Evolutionary conservation across 1,140 invertebrate genomes (phyloP).

Genomic region (Aphaenogaster ashmeadi): DNA sequence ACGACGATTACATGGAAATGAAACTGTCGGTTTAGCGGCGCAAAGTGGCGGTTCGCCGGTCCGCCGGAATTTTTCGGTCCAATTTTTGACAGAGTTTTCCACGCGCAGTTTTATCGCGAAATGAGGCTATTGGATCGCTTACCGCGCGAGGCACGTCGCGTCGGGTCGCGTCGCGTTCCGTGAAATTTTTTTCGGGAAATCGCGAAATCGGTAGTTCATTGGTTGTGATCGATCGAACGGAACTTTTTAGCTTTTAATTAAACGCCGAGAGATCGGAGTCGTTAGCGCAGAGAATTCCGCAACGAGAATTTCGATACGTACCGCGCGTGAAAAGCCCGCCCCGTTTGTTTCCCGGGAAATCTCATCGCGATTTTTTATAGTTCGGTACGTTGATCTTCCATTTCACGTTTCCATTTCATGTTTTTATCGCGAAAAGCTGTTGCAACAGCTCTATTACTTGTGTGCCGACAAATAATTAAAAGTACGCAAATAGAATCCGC

Average conservation of each 20-base stretch:
- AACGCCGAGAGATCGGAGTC: conserved; percentile 46
- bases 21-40: conserved; percentile 62
- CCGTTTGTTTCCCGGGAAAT: conserved; percentile 30
- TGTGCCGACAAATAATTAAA: conserved; percentile 35
- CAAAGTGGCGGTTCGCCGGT: conserved; percentile 52
- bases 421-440: conserved; percentile 44
- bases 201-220: conserved; percentile 55
- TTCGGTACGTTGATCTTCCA: conserved; percentile 42
- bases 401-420: conserved; percentile 36
- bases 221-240: conserved; percentile 57
- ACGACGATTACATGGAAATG: conserved; percentile 54
- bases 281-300: conserved; percentile 31
- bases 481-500: conserved; percentile 30
- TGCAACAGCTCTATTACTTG: conserved; percentile 48
- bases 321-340: conserved; percentile 33
- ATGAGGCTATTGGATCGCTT: conserved; percentile 59
- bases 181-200: conserved; percentile 40
- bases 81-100: conserved; percentile 56
- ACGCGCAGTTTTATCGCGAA: conserved; percentile 44
- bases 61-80: conserved; percentile 31
- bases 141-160: conserved; percentile 38
- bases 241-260: conserved; percentile 65
- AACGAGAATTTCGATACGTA: conserved; percentile 39
- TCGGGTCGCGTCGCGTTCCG: conserved; percentile 5
- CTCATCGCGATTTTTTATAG: conserved; percentile 49